Evolutionary conservation across 1,140 invertebrate genomes (phyloP), one percentile per base, ranked within the genome.

Genomic region (Camponotus floridanus): DNA sequence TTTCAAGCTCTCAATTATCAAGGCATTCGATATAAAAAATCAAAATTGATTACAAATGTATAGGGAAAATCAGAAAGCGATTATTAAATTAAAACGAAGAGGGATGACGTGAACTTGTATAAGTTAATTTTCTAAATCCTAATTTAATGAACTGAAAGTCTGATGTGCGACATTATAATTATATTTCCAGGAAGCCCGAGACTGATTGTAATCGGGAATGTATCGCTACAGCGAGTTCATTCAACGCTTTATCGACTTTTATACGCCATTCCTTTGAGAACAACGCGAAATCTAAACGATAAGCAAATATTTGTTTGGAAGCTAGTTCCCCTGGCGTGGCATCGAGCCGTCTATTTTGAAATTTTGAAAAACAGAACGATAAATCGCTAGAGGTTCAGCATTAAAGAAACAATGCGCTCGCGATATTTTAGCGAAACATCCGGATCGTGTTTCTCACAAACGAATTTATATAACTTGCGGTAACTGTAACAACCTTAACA

Each of bases 301-400:
- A 13, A 36, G 8, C n/a, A 68, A 79, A 79, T 79, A 68, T 80
- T 70, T 80, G 64, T 18, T 80, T 4, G 11, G 11, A 45, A 39
- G 26, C 0, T 18, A 33, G 0, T 80, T 11, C 18, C n/a, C 1
- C 1, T 36, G 13, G 45, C 11, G 8, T 15, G 33, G 55, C 36
- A 80, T 80, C 62, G 33, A 26, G n/a, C 33, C 13, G 5, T 70
- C 64, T 80, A 80, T 80, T 70, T 80, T 21, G 11, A 33, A 57
- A 39, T 42, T 80, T 55, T 45, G 45, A 57, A 80, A 80, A 80
- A 80, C 76, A 80, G 39, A 15, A 36, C 13, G n/a, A 80, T 70
- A 70, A 70, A 70, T 70, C 11, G 18, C 31, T 57, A 36, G 31
- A 78, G 6, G 3, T 21, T 21, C 33, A 57, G 59, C 18, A 31